Evolutionary conservation across 2,888 invertebrate genomes (phyloP).

Genomic region (Mycalesis mineus): DNA sequence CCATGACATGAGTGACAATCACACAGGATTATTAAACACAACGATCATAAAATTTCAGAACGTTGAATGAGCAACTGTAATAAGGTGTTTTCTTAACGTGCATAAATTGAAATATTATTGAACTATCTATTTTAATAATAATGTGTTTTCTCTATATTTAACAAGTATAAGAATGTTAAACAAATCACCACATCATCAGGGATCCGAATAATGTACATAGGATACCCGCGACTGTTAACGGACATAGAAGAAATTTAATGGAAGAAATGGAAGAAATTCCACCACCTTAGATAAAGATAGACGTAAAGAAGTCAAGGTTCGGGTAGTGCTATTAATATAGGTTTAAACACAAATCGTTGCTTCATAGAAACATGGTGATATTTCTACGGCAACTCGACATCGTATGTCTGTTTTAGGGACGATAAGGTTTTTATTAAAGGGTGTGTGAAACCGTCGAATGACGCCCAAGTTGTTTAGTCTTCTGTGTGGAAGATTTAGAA

Average conservation of each 20-base stretch:
- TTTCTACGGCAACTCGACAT: slow-evolving; percentile 16
- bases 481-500: slow-evolving; percentile 54
- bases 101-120: neutral
- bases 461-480: slow-evolving; percentile 58
- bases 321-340: slow-evolving; percentile 40
- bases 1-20: no score
- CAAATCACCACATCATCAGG: slow-evolving; percentile 28
- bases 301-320: slow-evolving; percentile 33
- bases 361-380: slow-evolving; percentile 20
- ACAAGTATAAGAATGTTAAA: slow-evolving; percentile 22
- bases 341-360: slow-evolving; percentile 16
- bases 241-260: slow-evolving; percentile 51
- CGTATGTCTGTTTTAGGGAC: slow-evolving; percentile 35
- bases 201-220: slow-evolving; percentile 49
- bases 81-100: slow-evolving; percentile 2
- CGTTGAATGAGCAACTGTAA: neutral
- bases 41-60: neutral
- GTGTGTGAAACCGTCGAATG: slow-evolving; percentile 55
- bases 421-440: slow-evolving; percentile 50
- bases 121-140: no score
- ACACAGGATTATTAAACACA: neutral
- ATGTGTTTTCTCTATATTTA: slow-evolving; percentile 16
- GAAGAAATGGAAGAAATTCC: slow-evolving; percentile 69
- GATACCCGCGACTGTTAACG: slow-evolving; percentile 58
- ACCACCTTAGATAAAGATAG: slow-evolving; percentile 70